Evolutionary conservation across 2,113 vertebrate genomes (phyloP).

Genomic region (Chrysochloris asiatica): DNA sequence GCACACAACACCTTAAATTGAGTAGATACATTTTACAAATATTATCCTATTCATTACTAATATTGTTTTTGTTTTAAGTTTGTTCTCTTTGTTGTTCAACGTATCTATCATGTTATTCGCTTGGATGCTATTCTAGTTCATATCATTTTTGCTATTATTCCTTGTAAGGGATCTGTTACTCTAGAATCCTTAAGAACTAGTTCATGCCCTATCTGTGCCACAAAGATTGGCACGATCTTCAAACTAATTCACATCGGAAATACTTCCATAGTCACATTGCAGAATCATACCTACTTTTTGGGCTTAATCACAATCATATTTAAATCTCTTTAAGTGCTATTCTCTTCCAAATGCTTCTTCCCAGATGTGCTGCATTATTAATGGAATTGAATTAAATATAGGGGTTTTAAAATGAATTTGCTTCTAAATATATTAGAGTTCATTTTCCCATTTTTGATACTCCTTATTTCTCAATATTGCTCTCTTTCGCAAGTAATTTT

Average conservation of each 20-base stretch:
- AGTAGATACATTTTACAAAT: background rate
- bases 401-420: conserved; percentile 73
- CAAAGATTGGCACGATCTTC: background rate
- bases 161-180: background rate
- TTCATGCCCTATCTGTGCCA: background rate
- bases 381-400: conserved; percentile 76
- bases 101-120: background rate
- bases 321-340: conserved; percentile 71
- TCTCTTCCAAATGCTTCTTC: conserved; percentile 65
- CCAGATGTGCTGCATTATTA: conserved; percentile 75
- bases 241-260: background rate
- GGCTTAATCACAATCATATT: conserved; percentile 62
- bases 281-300: conserved; percentile 51
- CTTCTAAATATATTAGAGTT: conserved; percentile 77
- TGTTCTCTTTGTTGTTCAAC: background rate
- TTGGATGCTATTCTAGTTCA: background rate
- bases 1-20: background rate
- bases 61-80: background rate
- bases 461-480: conserved; percentile 66
- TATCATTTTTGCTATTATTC: conserved; percentile 10
- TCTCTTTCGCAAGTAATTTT: conserved; percentile 53
- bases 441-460: conserved; percentile 58
- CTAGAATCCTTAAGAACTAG: background rate
- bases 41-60: conserved; percentile 1
- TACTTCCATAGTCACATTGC: background rate